Conservation (phyloP, 2,888 invertebrate species). For the Leucania comma region DNA sequence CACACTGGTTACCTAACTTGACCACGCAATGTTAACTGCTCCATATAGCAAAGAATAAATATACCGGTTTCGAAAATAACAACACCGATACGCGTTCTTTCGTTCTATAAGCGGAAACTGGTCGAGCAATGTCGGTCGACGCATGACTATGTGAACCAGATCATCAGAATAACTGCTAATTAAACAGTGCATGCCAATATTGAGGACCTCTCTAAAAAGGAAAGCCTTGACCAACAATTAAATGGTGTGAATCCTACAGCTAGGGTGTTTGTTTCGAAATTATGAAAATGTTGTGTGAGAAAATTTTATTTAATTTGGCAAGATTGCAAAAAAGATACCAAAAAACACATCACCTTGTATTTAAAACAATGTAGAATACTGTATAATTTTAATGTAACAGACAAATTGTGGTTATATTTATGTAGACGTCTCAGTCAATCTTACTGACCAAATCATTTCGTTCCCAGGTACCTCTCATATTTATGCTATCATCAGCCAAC, state of each 20-base stretch:
- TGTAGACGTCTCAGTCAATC: neutral
- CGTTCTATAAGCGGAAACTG: slow-evolving; percentile 51
- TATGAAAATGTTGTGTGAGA: slow-evolving; percentile 29
- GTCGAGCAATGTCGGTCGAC: slow-evolving; percentile 39
- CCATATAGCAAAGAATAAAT: slow-evolving; percentile 44
- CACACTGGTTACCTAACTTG: slow-evolving; percentile 39
- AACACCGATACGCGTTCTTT: slow-evolving; percentile 48
- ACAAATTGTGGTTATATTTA: too few species aligned
- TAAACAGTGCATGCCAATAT: slow-evolving; percentile 19
- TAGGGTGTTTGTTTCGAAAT: slow-evolving; percentile 16
- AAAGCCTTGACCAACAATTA: slow-evolving; percentile 39
- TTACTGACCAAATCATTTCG: slow-evolving; percentile 13
- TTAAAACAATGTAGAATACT: neutral
- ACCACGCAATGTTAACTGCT: slow-evolving; percentile 51
- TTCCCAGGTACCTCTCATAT: slow-evolving; percentile 72
- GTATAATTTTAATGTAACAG: too few species aligned
- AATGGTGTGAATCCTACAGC: slow-evolving; percentile 36
- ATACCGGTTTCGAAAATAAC: slow-evolving; percentile 56
- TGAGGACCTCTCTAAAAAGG: slow-evolving; percentile 30
- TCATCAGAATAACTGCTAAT: slow-evolving; percentile 25
- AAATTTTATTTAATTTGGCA: slow-evolving; percentile 23
- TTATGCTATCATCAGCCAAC: slow-evolving; percentile 64
- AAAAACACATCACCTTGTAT: slow-evolving; percentile 5
- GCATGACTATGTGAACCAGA: slow-evolving; percentile 34
- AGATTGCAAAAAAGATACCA: slow-evolving; percentile 23